These are phyloP conservation scores for Halichondria panicea DNA, from an alignment of 37 sponge, comb jelly and placozoan species.

Conservation along the genomic window DNA sequence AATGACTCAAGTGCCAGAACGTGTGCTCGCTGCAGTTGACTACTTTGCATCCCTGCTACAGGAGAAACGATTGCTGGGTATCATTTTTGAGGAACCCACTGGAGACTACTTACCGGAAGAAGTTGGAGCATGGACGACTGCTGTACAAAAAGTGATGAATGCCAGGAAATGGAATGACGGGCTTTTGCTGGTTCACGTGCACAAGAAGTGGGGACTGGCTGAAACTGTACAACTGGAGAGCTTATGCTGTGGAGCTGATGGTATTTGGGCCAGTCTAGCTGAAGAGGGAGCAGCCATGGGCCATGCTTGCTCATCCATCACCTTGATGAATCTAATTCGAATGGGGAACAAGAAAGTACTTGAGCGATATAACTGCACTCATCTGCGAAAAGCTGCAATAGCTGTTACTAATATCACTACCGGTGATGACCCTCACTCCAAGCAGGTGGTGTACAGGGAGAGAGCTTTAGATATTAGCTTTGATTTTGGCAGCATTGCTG, in stretches of 20 bases:
- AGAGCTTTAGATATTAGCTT: constrained; percentile 76
- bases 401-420: constrained; percentile 74
- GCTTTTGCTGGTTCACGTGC: constrained; percentile 67
- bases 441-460: constrained; percentile 76
- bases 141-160: constrained; percentile 68
- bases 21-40: constrained; percentile 49
- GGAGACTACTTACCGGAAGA: constrained; percentile 81
- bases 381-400: constrained; percentile 72
- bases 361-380: constrained; percentile 68
- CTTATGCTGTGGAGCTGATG: constrained; percentile 78
- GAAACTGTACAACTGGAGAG: constrained; percentile 68
- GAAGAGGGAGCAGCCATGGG: constrained; percentile 93
- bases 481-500: too few relatives aligned
- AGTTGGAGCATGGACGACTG: constrained; percentile 75
- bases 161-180: constrained; percentile 65
- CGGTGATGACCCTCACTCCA: constrained; percentile 65
- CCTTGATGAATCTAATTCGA: constrained; percentile 83
- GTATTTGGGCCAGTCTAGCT: constrained; percentile 85
- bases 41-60: constrained; percentile 62
- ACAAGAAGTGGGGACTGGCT: constrained; percentile 83
- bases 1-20: constrained; percentile 58
- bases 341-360: constrained; percentile 76
- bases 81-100: constrained; percentile 77
- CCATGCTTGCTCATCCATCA: constrained; percentile 77
- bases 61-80: constrained; percentile 44